Evolutionary conservation across 2,888 invertebrate genomes (phyloP), one percentile per base, ranked within the genome.

Genomic region (Drosophila histrio): DNA sequence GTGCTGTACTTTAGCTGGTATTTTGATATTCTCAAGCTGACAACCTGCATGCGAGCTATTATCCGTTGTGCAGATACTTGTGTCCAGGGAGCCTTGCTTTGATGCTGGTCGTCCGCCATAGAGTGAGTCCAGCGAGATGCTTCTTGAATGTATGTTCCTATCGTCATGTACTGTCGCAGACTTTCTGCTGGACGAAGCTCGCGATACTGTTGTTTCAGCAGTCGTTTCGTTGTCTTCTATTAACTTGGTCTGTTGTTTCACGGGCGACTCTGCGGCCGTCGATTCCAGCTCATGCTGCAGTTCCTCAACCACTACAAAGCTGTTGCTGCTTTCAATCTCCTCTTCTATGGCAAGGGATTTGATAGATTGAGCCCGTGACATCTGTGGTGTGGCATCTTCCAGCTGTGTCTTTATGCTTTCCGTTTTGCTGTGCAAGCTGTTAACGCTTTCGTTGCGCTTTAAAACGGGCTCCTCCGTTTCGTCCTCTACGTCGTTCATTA

Each of bases 291-390:
- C 72, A 7, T 79, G 59, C 9, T 77, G 74, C 47, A 62, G 43
- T 26, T 79, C 79, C 53, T 80, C 83, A 47, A 78, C 79, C 3
- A 81, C 79, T 28, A 87, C 71, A 44, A 89, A 87, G 52, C 85
- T 89, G 34, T 83, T 85, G 46, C 69, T 80, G 41, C 90, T 89
- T 53, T 92, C 91, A 8, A 90, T 82, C 62, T 88, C 87, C 76
- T 91, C 92, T 86, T 84, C 92, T 82, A 88, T 92, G 84, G 87
- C 92, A 91, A 89, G 91, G 79, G 89, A 93, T 91, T 91, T 94
- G 89, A 92, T 78, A 8, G 92, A 93, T 85, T 89, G 84, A 0
- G 84, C 75, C 3, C 90, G 80, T 5, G 91, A 91, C 4, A 88
- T 44, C 36, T 88, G 75, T 6, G 89, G 83, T 0, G 89, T 87